Percentiles rank a stretch among this genome's conserved stretches.
Conservation (phyloP, 35 echinoderm and acorn worm species). For the Apostichopus parvimensis region DNA sequence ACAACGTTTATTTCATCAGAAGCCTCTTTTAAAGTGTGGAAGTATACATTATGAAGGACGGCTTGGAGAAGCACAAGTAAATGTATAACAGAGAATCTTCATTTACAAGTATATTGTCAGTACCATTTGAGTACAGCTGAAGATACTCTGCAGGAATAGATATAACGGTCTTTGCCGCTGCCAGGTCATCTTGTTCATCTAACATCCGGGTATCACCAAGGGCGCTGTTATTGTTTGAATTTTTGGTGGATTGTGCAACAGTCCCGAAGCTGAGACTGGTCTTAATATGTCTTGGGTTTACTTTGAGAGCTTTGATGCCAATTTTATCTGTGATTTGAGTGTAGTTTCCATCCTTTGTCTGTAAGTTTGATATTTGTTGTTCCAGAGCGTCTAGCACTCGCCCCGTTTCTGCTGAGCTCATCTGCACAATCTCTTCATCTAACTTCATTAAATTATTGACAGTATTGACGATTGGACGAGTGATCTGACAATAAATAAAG, state of each 20-base stretch:
- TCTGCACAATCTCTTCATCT: background rate
- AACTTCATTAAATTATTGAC: conserved; percentile 24
- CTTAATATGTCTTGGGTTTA: background rate
- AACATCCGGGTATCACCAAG: background rate
- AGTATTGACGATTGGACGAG: conserved; percentile 1
- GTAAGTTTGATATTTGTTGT: conserved; percentile 19
- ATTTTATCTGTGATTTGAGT: background rate
- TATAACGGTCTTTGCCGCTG: background rate
- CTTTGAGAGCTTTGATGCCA: background rate
- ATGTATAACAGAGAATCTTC: background rate
- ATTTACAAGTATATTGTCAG: background rate
- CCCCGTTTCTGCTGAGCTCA: background rate
- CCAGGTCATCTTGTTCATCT: background rate
- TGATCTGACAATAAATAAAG: background rate
- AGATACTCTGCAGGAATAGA: background rate
- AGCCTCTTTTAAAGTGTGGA: background rate
- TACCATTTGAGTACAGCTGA: background rate
- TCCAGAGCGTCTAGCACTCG: conserved; percentile 13
- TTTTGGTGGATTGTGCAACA: background rate
- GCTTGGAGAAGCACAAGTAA: too few species aligned
- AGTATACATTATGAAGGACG: background rate
- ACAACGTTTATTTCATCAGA: background rate
- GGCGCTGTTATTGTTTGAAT: too few species aligned
- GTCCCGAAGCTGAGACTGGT: background rate
- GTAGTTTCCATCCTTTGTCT: conserved; percentile 10